Evolutionary conservation across 2,797 vertebrate genomes (phyloP), one percentile per base, ranked within the genome.

Genomic region (Protosalanx chinensis): DNA sequence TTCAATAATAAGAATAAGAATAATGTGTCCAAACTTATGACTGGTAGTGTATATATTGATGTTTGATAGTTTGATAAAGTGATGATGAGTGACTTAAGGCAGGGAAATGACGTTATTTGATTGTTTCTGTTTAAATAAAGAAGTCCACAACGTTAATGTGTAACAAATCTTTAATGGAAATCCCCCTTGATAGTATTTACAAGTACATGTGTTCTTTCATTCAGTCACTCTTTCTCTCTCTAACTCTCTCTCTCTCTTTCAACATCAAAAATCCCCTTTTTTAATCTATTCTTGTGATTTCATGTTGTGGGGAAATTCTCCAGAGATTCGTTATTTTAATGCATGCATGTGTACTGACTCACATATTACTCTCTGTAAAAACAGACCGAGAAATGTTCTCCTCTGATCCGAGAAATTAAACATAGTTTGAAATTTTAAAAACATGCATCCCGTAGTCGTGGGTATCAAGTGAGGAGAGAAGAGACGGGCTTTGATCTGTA

Each of bases 321-420:
- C 23, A 65, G 37, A 65, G 64, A 41, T 33, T 41, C 33, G 37
- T 37, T n/a, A 37, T 33, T 64, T 46, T 18, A 64, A 30, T 49
- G 37, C n/a, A 27, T 68, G 63, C 15, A 27, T 60, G 58, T 59
- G 33, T 29, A 64, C 67, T 64, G n/a, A 64, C 33, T 13, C 30
- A 64, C 29, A 67, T 20, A 60, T 46, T 20, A 70, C 74, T 73
- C 37, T 64, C 32, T 73, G 41, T 75, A 66, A 70, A 67, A 66
- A 23, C 67, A 33, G 70, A 59, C 74, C 68, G 72, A 56, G 13
- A 6, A 73, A 77, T 56, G 64, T 79, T 81, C 80, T 79, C 86
- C 83, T 84, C 72, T 73, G 72, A 85, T 85, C 84, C 87, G 82
- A 53, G 61, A 16, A 69, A 62, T 64, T 56, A 65, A 66, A 66